Evolutionary conservation across 2,888 invertebrate species (phyloP), one percentile per base, ranked within the genome.

Genomic region (Microplitis manilae): DNA sequence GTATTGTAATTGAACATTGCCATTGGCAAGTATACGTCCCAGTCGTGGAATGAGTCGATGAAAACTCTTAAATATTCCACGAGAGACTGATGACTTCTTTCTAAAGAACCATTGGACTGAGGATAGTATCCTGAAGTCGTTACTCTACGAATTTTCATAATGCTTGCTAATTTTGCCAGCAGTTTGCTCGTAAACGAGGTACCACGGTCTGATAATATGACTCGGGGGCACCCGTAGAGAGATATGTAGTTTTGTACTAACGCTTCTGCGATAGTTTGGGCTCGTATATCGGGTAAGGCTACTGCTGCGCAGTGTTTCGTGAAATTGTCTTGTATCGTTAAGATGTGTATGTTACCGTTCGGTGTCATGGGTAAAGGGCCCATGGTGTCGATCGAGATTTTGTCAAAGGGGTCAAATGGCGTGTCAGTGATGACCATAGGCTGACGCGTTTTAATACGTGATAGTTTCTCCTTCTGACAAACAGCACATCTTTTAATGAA

Each of bases 361-460:
- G 76, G 73, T 0, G 77, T 75, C 1, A 60, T 72, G 2, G 72
- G 74, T 6, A 81, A 60, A 0, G 78, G 76, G 0, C 76, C 77
- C 6, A 78, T 79, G n/a, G 78, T 80, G 6, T 80, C 83, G 2
- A 82, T 50, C 2, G 78, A 76, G 1, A 83, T 65, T 39, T 80
- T 75, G 13, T 82, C 77, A 50, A 80, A 79, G 0, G 81, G 74
- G 7, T 75, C 75, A 0, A 69, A 15, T 0, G 82, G 75, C 0
- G 81, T 77, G 9, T 79, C 77, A 0, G 82, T 81, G 5, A 79
- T 69, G 0, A 80, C 59, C 77, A 83, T 73, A 0, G 84, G 82
- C 17, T 77, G 76, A n/a, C 40, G 61, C 0, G 79, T 75, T 72
- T 77, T 76, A 1, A 60, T 40, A 0, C 74, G 39, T 0, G 75